Evolutionary conservation across 1,140 invertebrate genomes (phyloP).

Genomic region (Drosophila murphyi): DNA sequence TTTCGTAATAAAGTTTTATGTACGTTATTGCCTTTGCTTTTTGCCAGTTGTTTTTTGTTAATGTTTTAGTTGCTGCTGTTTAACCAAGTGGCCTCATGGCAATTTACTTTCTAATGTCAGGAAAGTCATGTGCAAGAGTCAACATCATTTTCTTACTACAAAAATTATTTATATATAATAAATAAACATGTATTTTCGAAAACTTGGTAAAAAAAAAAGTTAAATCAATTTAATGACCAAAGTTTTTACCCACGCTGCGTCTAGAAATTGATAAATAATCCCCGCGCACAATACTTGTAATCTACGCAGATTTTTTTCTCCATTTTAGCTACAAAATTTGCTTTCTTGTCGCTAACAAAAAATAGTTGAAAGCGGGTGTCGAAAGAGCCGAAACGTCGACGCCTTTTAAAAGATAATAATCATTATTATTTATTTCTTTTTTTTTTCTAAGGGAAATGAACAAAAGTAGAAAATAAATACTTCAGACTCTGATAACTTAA

Average conservation of each 20-base stretch:
- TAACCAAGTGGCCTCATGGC: constrained; percentile 81
- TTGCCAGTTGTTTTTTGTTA: constrained; percentile 17
- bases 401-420: constrained; percentile 55
- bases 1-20: constrained; percentile 51
- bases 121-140: constrained; percentile 78
- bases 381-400: constrained; percentile 55
- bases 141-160: constrained; percentile 37
- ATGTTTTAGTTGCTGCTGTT: constrained; percentile 50
- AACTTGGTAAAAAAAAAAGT: constrained; percentile 13
- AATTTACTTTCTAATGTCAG: constrained; percentile 83
- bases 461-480: constrained; percentile 19
- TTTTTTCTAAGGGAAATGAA: constrained; percentile 16
- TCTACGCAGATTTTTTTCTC: constrained; percentile 61
- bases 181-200: constrained; percentile 11
- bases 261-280: constrained; percentile 67
- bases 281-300: constrained; percentile 37
- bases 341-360: constrained; percentile 7
- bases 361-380: constrained; percentile 36
- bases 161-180: constrained; percentile 13
- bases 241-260: constrained; percentile 50
- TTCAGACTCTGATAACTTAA: constrained; percentile 17
- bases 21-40: constrained; percentile 30
- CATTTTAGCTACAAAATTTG: constrained; percentile 18
- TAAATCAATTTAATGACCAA: constrained; percentile 49
- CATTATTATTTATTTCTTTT: constrained; percentile 36